These are phyloP conservation scores for Cephus pygmeus DNA, from an alignment of 2,888 invertebrate species.

Conservation along the genomic window DNA sequence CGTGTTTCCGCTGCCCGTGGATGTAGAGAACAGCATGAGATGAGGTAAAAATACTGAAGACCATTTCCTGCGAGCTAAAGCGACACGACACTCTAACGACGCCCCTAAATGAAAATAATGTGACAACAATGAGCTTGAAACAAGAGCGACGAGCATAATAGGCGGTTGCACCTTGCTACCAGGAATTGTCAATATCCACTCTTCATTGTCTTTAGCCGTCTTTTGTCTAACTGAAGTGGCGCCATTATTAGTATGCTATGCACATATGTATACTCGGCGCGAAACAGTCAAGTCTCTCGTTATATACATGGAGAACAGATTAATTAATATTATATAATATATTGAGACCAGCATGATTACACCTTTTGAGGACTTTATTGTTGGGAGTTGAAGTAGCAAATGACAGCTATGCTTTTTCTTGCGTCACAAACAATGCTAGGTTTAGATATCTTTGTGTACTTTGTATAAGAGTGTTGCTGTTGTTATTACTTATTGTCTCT, in stretches of 20 bases:
- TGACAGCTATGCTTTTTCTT: neutral
- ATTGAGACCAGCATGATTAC: neutral
- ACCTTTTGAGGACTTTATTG: neutral
- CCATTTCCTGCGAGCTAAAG: neutral
- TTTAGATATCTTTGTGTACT: neutral
- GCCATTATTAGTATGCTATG: neutral
- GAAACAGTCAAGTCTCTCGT: neutral
- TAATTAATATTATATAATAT: too few relatives aligned
- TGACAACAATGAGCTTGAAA: neutral
- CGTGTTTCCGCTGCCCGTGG: conserved; percentile 60
- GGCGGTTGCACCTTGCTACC: neutral
- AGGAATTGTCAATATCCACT: neutral
- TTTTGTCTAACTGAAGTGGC: conserved; percentile 13
- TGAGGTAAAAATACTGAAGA: conserved; percentile 11
- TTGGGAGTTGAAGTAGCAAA: neutral
- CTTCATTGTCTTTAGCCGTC: neutral
- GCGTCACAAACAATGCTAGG: neutral
- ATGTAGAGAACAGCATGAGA: conserved; percentile 49
- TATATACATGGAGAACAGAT: too few relatives aligned
- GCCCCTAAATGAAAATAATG: neutral
- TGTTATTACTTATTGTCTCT: neutral
- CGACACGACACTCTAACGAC: neutral
- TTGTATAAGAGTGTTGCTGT: neutral
- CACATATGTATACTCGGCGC: neutral
- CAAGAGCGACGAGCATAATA: neutral